Conservation (phyloP, 2,888 invertebrate genomes). For the Epirrhoe alternata region DNA sequence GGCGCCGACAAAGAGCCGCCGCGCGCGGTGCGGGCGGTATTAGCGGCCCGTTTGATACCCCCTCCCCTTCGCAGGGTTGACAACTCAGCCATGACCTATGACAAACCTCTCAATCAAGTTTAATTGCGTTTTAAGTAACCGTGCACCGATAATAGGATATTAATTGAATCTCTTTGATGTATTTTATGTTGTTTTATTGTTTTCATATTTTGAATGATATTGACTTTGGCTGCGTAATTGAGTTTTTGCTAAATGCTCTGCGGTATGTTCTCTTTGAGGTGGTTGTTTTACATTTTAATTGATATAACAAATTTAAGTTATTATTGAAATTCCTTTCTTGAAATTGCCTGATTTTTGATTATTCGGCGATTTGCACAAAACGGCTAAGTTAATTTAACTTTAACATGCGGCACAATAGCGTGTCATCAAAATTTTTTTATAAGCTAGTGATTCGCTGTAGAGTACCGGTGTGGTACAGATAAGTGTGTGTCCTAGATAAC, state of each 20-base stretch:
- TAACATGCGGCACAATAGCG: not conserved
- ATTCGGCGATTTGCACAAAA: not conserved
- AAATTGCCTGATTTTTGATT: not conserved
- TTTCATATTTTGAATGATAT: constrained; percentile 31
- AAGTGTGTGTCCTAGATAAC: constrained; percentile 6
- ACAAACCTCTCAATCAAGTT: constrained; percentile 58
- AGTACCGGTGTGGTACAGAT: too few species aligned
- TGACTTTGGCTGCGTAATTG: constrained; percentile 28
- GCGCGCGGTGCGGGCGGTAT: constrained; percentile 79
- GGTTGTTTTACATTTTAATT: constrained; percentile 11
- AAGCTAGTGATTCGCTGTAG: not conserved
- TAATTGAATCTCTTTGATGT: constrained; percentile 45
- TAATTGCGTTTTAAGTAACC: constrained; percentile 58
- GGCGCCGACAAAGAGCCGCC: constrained; percentile 82
- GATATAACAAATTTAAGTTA: not conserved
- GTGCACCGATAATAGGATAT: constrained; percentile 47
- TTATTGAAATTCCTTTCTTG: not conserved
- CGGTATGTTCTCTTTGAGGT: constrained; percentile 28
- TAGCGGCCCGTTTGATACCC: constrained; percentile 80
- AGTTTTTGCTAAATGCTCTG: constrained; percentile 33
- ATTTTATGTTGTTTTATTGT: constrained; percentile 38
- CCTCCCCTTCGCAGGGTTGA: constrained; percentile 71
- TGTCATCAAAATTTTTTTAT: not conserved
- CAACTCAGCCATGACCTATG: constrained; percentile 61
- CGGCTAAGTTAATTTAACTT: not conserved